phyloP scores from a whole-genome alignment of 2,113 vertebrate genomes.

The Melierax canorus region DNA sequence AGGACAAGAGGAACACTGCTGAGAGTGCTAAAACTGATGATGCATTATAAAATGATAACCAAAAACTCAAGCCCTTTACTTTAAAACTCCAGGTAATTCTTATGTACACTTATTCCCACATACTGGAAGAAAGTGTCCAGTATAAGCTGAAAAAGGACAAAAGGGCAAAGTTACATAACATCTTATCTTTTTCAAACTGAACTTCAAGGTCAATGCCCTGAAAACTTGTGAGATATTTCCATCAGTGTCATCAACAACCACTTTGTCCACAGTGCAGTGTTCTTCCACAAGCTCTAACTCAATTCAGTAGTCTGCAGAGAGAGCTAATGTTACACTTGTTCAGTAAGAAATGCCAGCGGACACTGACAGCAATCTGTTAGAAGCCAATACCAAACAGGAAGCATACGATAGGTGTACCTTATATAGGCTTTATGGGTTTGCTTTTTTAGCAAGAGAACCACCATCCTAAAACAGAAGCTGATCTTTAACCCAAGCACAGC shows the following conservation, averaged over 20 bases:
- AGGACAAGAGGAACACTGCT: not conserved
- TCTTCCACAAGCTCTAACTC: not conserved
- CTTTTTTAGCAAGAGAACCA: not conserved
- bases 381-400: not conserved
- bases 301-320: not conserved
- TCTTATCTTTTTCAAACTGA: constrained; percentile 21
- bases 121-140: not conserved
- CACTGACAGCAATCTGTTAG: not conserved
- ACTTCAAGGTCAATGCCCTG: constrained; percentile 30
- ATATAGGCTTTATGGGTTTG: not conserved
- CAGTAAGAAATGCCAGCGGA: not conserved
- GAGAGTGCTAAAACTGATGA: not conserved
- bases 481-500: not conserved
- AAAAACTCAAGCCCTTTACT: not conserved
- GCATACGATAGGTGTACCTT: not conserved
- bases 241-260: not conserved
- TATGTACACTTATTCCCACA: not conserved
- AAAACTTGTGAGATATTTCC: not conserved
- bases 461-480: not conserved
- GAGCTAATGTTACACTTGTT: not conserved
- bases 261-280: not conserved
- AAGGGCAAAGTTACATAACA: not conserved
- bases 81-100: not conserved
- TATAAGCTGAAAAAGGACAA: not conserved
- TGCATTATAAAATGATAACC: not conserved